These are phyloP conservation scores for Rhamnusium bicolor DNA, from an alignment of 2,888 invertebrate genomes.

Conservation along the genomic window DNA sequence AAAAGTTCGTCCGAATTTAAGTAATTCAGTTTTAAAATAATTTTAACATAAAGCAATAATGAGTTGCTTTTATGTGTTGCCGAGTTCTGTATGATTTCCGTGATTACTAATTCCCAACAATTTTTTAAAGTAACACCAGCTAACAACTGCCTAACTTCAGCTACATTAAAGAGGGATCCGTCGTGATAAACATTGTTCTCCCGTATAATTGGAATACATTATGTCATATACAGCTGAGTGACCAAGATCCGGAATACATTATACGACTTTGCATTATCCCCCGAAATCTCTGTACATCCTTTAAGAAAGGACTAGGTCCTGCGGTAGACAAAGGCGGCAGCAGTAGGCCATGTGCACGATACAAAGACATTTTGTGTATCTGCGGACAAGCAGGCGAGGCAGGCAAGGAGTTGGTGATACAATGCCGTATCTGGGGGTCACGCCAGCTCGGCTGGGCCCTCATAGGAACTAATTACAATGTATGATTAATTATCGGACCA, in stretches of 20 bases:
- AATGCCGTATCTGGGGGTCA: constrained; percentile 55
- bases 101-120: no score
- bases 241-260: constrained; percentile 63
- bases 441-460: constrained; percentile 45
- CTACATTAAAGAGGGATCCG: constrained; percentile 47
- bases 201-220: constrained; percentile 62
- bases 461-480: constrained; percentile 72
- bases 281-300: constrained; percentile 50
- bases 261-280: constrained; percentile 60
- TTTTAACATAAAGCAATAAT: no score
- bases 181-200: constrained; percentile 59
- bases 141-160: constrained; percentile 39
- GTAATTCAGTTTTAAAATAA: no score
- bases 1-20: no score
- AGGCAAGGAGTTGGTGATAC: constrained; percentile 30
- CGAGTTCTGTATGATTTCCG: no score
- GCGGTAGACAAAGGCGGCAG: constrained; percentile 46
- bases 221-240: constrained; percentile 62
- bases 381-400: constrained; percentile 38
- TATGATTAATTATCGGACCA: constrained; percentile 72
- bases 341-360: constrained; percentile 48
- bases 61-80: no score
- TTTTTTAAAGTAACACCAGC: not conserved
- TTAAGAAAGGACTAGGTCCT: constrained; percentile 49
- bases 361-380: constrained; percentile 52